phyloP scores from a whole-genome alignment of 2,888 invertebrate genomes.

The Ophion ellenae region DNA sequence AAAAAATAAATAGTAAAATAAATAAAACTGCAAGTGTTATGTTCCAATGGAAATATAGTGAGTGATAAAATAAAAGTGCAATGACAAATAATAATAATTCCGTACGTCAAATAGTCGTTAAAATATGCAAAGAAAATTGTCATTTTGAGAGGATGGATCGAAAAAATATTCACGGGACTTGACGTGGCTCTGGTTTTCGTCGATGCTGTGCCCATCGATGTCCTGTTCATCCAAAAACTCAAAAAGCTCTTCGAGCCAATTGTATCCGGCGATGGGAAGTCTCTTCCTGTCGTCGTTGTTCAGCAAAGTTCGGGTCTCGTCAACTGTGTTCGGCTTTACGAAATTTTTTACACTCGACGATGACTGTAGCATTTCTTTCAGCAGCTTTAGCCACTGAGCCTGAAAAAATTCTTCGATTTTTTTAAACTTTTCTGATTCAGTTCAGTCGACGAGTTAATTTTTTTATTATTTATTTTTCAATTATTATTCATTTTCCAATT shows the following conservation, averaged over 20 bases:
- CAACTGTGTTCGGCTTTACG: conserved; percentile 30
- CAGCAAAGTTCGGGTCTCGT: conserved; percentile 12
- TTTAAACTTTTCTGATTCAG: background rate
- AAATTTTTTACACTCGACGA: conserved; percentile 26
- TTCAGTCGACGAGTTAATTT: background rate
- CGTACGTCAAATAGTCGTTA: background rate
- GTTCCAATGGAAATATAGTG: background rate
- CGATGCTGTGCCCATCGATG: conserved; percentile 50
- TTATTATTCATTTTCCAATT: no score
- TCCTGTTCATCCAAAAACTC: conserved; percentile 58
- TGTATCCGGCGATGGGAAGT: conserved; percentile 31
- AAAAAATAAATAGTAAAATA: background rate
- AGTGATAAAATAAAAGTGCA: background rate
- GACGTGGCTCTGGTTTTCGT: conserved; percentile 55
- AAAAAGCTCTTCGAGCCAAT: conserved; percentile 58
- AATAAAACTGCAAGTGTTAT: background rate
- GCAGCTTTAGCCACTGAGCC: conserved; percentile 65
- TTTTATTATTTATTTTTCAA: background rate
- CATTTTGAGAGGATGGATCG: background rate
- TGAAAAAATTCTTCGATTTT: conserved; percentile 44
- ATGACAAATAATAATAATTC: background rate
- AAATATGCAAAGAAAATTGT: background rate
- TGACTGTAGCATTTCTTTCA: conserved; percentile 59
- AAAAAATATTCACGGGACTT: conserved; percentile 57
- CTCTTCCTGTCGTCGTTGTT: conserved; percentile 16